Evolutionary conservation across 2,797 vertebrate species (phyloP).

Genomic region (Knipowitschia caucasica): DNA sequence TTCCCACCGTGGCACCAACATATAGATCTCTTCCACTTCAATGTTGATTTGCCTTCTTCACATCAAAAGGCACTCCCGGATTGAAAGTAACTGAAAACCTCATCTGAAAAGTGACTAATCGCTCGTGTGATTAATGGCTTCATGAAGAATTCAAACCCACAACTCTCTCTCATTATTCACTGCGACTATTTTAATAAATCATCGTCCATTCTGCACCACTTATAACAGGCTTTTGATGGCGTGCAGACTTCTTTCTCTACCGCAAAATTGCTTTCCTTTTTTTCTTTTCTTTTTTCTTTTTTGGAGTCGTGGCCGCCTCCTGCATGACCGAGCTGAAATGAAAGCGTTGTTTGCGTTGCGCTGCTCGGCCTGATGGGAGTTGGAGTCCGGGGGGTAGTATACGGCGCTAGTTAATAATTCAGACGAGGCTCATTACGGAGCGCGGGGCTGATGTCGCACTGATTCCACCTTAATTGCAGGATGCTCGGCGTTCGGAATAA

Average conservation of each 20-base stretch:
- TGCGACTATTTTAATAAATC: slow-evolving; percentile 59
- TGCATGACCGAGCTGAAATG: slow-evolving; percentile 38
- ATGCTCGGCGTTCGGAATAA: slow-evolving; percentile 75
- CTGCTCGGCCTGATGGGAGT: slow-evolving; percentile 64
- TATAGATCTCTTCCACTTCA: no score
- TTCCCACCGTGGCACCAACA: no score
- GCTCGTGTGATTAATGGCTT: slow-evolving; percentile 58
- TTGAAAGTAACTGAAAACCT: no score
- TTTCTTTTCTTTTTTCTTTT: slow-evolving; percentile 45
- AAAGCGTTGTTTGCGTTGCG: slow-evolving; percentile 45
- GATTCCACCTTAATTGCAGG: slow-evolving; percentile 69
- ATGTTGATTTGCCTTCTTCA: no score
- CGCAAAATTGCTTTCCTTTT: slow-evolving; percentile 46
- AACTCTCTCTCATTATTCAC: slow-evolving; percentile 57
- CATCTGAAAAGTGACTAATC: slow-evolving; percentile 46
- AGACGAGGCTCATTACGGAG: slow-evolving; percentile 69
- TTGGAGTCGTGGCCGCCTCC: slow-evolving; percentile 24
- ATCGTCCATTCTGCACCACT: slow-evolving; percentile 52
- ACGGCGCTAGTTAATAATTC: slow-evolving; percentile 69
- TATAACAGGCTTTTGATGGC: slow-evolving; percentile 54
- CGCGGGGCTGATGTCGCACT: slow-evolving; percentile 62
- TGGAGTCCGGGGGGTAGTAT: slow-evolving; percentile 58
- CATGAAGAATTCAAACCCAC: slow-evolving; percentile 56
- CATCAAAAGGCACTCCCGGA: no score
- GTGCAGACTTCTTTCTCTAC: slow-evolving; percentile 36